Base-by-base conservation (phyloP, 2,888 invertebrate species). In the Incurvaria masculella region DNA sequence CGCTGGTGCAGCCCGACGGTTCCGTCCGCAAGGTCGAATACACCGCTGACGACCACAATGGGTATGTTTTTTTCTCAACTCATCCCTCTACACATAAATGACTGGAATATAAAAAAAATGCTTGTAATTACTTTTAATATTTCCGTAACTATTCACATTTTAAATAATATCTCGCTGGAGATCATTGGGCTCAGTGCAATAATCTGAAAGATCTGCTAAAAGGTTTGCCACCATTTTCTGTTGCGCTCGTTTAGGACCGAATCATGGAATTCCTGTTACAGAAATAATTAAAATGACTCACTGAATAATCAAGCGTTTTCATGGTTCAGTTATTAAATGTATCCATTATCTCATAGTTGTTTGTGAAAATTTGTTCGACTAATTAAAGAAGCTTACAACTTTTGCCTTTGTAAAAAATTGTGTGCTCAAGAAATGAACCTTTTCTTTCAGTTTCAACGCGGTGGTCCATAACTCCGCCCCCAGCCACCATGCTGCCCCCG, bases 11-110 rank as follows among this genome's bases (percentile, higher is more conserved):
- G 61, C 78, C 81, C 46, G 81, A 81, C 53, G 80, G 81, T 54
- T 76, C 78, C 56, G 67, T 74, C 45, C 75, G 81, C 55, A 75
- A 76, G 53, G 82, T 82, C 49, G 72, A 80, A 51, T 82, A 82
- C 67, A 73, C 76, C 52, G 79, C 81, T 57, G 79, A 81, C 52
- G 80, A 76, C 54, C 75, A 81, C 61, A 74, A 72, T 49, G 80
- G 80, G 67, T 81, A 68, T 66, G 16, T 16, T 14, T 39, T 45
- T 11, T 27, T 14, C 10, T 10, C 10, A 27, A 10, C n/a, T n/a
- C n/a, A n/a, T n/a, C n/a, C n/a, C n/a, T n/a, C n/a, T n/a, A n/a
- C n/a, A n/a, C n/a, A n/a, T n/a, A n/a, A n/a, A n/a, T n/a, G n/a
- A n/a, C n/a, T n/a, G n/a, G n/a, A n/a, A n/a, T n/a, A n/a, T n/a